Evolutionary conservation across 2,888 invertebrate species (phyloP).

Genomic region (Lymantria monacha): DNA sequence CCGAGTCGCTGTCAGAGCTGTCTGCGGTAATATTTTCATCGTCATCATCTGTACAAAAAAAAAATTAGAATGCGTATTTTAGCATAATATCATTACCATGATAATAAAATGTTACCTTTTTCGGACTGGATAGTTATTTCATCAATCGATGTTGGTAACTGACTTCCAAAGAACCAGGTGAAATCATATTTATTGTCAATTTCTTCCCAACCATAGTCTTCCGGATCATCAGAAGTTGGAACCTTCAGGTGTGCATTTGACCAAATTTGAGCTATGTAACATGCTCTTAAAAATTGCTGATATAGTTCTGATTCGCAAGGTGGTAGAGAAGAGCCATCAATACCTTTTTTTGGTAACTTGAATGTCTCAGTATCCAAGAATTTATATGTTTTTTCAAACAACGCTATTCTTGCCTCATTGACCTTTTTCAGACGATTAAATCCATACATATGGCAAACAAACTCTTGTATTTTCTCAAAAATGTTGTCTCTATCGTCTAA

Average conservation of each 20-base stretch:
- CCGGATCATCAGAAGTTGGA: slow-evolving; percentile 18
- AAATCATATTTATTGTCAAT: slow-evolving; percentile 26
- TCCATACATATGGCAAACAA: too few relatives aligned
- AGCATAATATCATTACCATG: background rate
- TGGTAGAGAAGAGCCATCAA: too few relatives aligned
- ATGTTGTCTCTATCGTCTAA: background rate
- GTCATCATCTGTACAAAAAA: background rate
- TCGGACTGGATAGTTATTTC: slow-evolving; percentile 1
- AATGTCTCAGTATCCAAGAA: too few relatives aligned
- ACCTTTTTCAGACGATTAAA: too few relatives aligned
- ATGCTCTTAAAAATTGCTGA: slow-evolving; percentile 23
- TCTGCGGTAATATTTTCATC: background rate
- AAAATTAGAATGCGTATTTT: background rate
- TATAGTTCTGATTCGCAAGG: slow-evolving; percentile 7
- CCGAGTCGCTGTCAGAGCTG: background rate
- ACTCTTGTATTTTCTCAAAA: background rate
- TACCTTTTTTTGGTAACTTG: too few relatives aligned
- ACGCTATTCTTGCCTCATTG: too few relatives aligned
- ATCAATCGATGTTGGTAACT: slow-evolving; percentile 1
- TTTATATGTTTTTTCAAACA: too few relatives aligned
- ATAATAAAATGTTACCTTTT: slow-evolving; percentile 1
- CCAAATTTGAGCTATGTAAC: slow-evolving; percentile 19
- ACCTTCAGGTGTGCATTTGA: slow-evolving; percentile 12
- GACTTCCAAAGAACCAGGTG: slow-evolving; percentile 7
- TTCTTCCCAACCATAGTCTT: slow-evolving; percentile 28